Base-by-base conservation (phyloP, 1,140 invertebrate genomes). In the Drosophila simulans region DNA sequence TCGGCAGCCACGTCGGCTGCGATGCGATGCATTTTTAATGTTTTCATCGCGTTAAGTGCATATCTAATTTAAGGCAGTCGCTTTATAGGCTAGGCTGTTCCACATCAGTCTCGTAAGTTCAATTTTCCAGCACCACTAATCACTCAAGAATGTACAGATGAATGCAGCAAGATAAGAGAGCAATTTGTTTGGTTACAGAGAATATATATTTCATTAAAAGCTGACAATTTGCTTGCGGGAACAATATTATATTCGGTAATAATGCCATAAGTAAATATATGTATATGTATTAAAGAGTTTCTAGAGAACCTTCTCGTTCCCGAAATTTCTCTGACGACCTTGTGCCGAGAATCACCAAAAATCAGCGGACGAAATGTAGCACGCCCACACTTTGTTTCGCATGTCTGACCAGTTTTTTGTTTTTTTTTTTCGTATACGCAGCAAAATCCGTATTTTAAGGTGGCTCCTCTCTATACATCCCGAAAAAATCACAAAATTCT, bases 1-100 rank as follows among this genome's bases (percentile, higher is more conserved):
- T 49, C 60, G 68, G 54, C n/a, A 25, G 25, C 42, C 25, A n/a
- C 37, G 31, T 53, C 51, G 58, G 58, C 64, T 80, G 77, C 31
- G 31, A 31, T 31, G 31, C 60, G 63, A 51, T 86, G 82, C 78
- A 86, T 86, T 86, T 72, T 57, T 76, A 86, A 86, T 82, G 68
- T 77, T 80, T 85, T 77, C 81, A 80, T 80, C 82, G 71, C 65
- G 68, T 66, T 40, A 84, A 84, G 64, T 68, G 80, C 81, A 84
- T 84, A 84, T 71, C 64, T 84, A 84, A 84, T 84, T 73, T 68
- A 84, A 84, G 51, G 43, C 48, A 58, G 25, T 57, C 35, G 20
- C 64, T 68, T 13, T 45, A 54, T 46, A 34, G 66, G 43, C 64
- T 40, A 52, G 51, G 64, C 52, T 45, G n/a, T 69, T 68, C 52